Conservation (phyloP, 2,888 invertebrate genomes). For the Tetragonisca angustula region DNA sequence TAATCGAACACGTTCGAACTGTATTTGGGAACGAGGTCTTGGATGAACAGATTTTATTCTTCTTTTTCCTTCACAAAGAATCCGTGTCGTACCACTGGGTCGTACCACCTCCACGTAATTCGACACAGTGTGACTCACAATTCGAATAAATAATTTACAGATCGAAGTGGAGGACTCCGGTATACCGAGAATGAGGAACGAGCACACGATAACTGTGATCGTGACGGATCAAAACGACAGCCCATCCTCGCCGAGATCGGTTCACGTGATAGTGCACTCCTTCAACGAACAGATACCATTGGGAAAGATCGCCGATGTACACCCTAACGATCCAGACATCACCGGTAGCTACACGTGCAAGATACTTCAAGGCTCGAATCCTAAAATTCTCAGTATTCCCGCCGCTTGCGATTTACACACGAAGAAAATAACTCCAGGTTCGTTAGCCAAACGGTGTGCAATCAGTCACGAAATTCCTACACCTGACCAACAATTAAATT, state of each 20-base stretch:
- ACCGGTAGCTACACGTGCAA: slow-evolving; percentile 95
- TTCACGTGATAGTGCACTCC: slow-evolving; percentile 91
- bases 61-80: too few species aligned
- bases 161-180: slow-evolving; percentile 96
- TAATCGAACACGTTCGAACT: too few species aligned
- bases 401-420: slow-evolving; percentile 92
- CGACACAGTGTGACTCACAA: not conserved
- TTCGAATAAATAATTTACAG: slow-evolving; percentile 65
- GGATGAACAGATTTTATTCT: too few species aligned
- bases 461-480: too few species aligned
- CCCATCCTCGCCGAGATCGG: slow-evolving; percentile 93
- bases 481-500: too few species aligned
- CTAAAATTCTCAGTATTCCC: slow-evolving; percentile 89
- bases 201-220: slow-evolving; percentile 90
- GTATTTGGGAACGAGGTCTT: too few species aligned
- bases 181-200: slow-evolving; percentile 92
- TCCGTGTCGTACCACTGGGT: too few species aligned
- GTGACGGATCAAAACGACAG: slow-evolving; percentile 96
- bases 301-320: slow-evolving; percentile 95
- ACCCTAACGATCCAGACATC: slow-evolving; percentile 96
- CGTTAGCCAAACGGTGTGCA: slow-evolving; percentile 58
- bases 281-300: slow-evolving; percentile 91
- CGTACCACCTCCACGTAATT: not conserved
- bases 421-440: slow-evolving; percentile 88
- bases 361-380: slow-evolving; percentile 88